These are phyloP conservation scores for Lithodes maja DNA, from an alignment of 2,888 invertebrate species.

Conservation along the genomic window DNA sequence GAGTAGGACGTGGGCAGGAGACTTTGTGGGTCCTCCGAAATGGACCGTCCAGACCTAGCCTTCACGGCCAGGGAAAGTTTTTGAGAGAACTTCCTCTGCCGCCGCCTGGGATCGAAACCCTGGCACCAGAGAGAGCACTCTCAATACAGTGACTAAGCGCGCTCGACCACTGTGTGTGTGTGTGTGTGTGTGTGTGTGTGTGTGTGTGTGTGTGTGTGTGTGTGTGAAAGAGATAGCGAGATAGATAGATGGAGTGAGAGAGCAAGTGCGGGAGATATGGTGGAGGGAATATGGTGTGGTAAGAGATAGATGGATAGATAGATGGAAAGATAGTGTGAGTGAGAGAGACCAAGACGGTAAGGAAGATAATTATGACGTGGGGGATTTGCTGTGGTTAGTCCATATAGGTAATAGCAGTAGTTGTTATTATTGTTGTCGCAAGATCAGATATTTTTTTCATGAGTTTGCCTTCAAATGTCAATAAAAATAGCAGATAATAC, in stretches of 20 bases:
- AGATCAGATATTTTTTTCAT: no score
- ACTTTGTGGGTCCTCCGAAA: no score
- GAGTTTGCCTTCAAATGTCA: no score
- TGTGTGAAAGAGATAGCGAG: constrained; percentile 21
- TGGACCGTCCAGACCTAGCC: no score
- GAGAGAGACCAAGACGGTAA: neutral
- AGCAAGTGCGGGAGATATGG: constrained; percentile 2
- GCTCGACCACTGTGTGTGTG: neutral
- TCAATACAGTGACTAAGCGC: neutral
- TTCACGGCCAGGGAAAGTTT: no score
- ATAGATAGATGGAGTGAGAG: constrained; percentile 2
- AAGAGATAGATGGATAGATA: neutral
- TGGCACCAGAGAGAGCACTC: neutral
- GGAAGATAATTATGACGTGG: neutral
- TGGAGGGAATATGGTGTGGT: neutral
- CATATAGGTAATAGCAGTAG: neutral
- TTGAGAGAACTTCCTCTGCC: no score
- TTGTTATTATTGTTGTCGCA: neutral
- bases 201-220: constrained; percentile 28
- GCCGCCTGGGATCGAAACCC: neutral
- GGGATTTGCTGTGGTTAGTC: neutral
- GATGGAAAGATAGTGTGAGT: neutral
- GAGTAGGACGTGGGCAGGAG: no score
- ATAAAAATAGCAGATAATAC: no score
- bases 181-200: constrained; percentile 25